These are phyloP conservation scores for Argynnis bischoffii DNA, from an alignment of 2,888 invertebrate species.

Conservation along the genomic window DNA sequence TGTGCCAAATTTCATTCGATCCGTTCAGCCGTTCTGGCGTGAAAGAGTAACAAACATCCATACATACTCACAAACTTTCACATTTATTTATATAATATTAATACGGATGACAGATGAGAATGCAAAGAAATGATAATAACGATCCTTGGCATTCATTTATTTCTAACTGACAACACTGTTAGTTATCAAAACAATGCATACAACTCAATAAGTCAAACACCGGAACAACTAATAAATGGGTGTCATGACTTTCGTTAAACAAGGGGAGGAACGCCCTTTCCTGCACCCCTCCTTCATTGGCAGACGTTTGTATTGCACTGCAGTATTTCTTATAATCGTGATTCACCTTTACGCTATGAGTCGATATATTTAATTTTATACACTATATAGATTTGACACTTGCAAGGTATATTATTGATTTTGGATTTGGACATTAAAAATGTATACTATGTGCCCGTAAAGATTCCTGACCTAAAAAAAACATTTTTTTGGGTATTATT, in stretches of 20 bases:
- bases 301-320: neutral
- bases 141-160: neutral
- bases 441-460: too few relatives aligned
- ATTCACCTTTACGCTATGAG: neutral
- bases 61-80: too few relatives aligned
- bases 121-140: too few relatives aligned
- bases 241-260: conserved; percentile 3
- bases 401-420: too few relatives aligned
- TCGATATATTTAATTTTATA: neutral
- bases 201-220: conserved; percentile 6
- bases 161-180: neutral
- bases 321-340: conserved; percentile 7
- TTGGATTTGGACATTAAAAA: too few relatives aligned
- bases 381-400: neutral
- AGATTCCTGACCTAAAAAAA: too few relatives aligned
- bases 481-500: too few relatives aligned
- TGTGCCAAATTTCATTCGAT: too few relatives aligned
- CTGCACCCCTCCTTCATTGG: neutral
- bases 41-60: too few relatives aligned
- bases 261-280: neutral
- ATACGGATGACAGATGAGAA: too few relatives aligned
- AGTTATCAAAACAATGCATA: neutral
- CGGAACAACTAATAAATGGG: conserved; percentile 15
- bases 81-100: too few relatives aligned
- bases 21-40: too few relatives aligned